phyloP scores from a whole-genome alignment of 2,113 vertebrate species.

The Bos indicus region DNA sequence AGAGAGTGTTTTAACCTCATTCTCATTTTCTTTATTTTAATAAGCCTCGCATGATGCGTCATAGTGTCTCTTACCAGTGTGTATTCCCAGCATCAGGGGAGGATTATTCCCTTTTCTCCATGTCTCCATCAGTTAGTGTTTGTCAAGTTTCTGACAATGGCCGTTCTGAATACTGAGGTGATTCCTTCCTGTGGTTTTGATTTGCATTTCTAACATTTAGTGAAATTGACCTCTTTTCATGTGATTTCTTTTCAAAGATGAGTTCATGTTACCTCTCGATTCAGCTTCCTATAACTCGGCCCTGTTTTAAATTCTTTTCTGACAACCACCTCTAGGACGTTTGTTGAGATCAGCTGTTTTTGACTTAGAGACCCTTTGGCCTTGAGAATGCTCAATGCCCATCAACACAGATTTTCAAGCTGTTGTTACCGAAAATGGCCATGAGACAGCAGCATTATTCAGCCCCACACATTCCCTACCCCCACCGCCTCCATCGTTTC shows the following conservation, averaged over 20 bases:
- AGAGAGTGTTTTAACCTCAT: background rate
- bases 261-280: background rate
- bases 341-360: background rate
- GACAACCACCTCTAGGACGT: background rate
- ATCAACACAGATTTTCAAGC: background rate
- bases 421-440: background rate
- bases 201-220: background rate
- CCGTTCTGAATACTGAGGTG: background rate
- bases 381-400: background rate
- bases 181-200: background rate
- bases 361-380: background rate
- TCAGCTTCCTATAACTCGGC: background rate
- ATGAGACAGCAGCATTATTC: background rate
- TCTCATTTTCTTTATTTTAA: background rate
- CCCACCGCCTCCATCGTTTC: background rate
- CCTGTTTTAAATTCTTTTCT: background rate
- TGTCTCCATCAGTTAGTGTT: background rate
- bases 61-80: background rate
- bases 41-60: fast-evolving
- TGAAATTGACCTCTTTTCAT: background rate
- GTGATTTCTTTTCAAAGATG: background rate
- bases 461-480: background rate
- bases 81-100: background rate
- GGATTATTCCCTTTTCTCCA: background rate
- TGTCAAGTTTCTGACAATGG: background rate